Base-by-base conservation (phyloP, 2,888 invertebrate genomes). In the Napeogenes inachia region DNA sequence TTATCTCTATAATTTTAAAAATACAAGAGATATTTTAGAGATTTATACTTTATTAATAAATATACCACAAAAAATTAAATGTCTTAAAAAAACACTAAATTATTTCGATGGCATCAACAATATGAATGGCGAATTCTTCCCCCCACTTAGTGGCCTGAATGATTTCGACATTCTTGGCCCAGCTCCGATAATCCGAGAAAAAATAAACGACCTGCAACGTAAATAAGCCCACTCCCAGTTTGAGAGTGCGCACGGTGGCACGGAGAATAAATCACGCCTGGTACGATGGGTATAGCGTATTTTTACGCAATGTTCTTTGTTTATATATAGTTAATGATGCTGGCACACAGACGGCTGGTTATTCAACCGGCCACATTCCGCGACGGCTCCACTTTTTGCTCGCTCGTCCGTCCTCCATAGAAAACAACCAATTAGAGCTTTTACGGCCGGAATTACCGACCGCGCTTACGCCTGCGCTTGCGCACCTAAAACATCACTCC, bases 101-200 rank as follows among this genome's bases (percentile, higher is more conserved):
- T 79, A 79, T 80, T 82, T 76, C 72, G 76, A 74, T 76, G 75
- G 75, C 78, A 77, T 74, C 80, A 75, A 70, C 73, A 71, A 87
- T 87, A 89, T 90, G 89, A 90, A 90, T 90, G 90, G 89, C 83
- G 75, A 84, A 89, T 89, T 83, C 88, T 85, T 82, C 87, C 80
- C 77, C 87, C 89, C 87, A 89, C 89, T 87, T 85, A 84, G 87
- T 84, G 87, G 82, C 83, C 90, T 90, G 89, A 90, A 90, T 90
- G 90, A 87, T 89, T 88, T 89, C 89, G 79, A 89, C 87, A 89
- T 89, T 89, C 89, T 89, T 90, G 90, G 89, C 90, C 82, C 82
- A 74, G 82, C 78, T 86, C 84, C 87, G 88, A 87, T 89, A 82
- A 87, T 86, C 84, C 73, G 79, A 81, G 81, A 87, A 87, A 85